These are phyloP conservation scores for Chlorospingus flavigularis DNA, from an alignment of 2,797 vertebrate genomes.

Conservation along the genomic window DNA sequence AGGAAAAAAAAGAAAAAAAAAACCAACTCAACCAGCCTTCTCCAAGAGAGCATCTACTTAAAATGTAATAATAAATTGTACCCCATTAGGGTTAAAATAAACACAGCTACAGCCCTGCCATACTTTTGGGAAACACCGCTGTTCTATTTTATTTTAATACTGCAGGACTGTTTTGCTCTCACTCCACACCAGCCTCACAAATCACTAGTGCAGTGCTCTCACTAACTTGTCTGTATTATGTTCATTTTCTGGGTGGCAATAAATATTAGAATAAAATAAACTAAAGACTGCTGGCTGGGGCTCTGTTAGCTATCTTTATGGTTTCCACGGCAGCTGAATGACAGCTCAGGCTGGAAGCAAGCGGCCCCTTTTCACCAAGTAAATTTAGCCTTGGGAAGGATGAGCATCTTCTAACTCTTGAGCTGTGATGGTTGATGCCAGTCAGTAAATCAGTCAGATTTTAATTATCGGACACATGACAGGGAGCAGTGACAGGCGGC, in stretches of 20 bases:
- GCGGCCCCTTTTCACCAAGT: slow-evolving; percentile 78
- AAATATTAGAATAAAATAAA: slow-evolving; percentile 87
- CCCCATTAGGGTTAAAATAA: slow-evolving; percentile 59
- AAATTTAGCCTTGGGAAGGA: slow-evolving; percentile 86
- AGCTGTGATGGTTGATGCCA: slow-evolving; percentile 77
- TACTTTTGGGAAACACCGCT: slow-evolving; percentile 68
- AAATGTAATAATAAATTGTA: slow-evolving; percentile 49
- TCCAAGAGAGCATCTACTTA: slow-evolving; percentile 21
- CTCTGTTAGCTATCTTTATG: slow-evolving; percentile 82
- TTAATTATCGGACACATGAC: slow-evolving; percentile 89
- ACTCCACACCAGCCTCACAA: slow-evolving; percentile 68
- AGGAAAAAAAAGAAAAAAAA: not conserved
- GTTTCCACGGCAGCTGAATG: slow-evolving; percentile 85
- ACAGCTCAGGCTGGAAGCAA: slow-evolving; percentile 79
- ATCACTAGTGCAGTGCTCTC: slow-evolving; percentile 69
- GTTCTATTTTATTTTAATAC: slow-evolving; percentile 69
- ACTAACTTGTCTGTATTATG: slow-evolving; percentile 78
- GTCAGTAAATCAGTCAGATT: slow-evolving; percentile 89
- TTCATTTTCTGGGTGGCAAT: slow-evolving; percentile 85
- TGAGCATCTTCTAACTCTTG: slow-evolving; percentile 78
- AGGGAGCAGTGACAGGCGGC: slow-evolving; percentile 80
- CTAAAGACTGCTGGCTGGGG: slow-evolving; percentile 79
- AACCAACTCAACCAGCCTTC: not conserved
- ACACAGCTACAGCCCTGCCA: slow-evolving; percentile 54
- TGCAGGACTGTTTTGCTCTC: slow-evolving; percentile 71